phyloP scores from a whole-genome alignment of 2,113 vertebrate genomes.

The Stegostoma tigrinum region DNA sequence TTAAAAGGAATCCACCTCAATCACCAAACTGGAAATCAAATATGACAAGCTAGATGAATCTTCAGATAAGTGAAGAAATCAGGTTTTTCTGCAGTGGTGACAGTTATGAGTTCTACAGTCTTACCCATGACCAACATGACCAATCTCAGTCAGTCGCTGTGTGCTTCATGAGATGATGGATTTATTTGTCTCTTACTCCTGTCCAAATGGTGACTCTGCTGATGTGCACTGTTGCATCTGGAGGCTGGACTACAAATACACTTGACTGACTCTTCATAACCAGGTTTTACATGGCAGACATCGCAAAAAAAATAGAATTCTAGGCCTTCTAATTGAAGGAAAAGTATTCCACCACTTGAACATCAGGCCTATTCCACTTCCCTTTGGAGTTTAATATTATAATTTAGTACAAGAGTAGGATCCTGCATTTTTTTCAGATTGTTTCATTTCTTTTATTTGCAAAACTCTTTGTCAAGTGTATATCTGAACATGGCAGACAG shows the following conservation, averaged over 20 bases:
- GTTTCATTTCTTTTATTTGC: background rate
- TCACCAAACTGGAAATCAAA: too few species aligned
- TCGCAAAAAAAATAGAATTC: background rate
- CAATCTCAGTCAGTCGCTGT: background rate
- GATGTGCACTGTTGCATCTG: background rate
- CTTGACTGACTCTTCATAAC: background rate
- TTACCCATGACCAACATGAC: background rate
- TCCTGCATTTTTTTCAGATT: background rate
- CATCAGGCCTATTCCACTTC: background rate
- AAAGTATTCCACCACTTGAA: background rate
- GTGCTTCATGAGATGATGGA: background rate
- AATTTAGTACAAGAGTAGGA: background rate
- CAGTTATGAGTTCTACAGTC: background rate
- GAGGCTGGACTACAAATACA: background rate
- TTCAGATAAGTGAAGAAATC: too few species aligned
- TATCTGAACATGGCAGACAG: background rate
- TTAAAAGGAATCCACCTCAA: too few species aligned
- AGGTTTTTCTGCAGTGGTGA: too few species aligned
- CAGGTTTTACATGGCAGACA: background rate
- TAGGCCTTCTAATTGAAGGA: background rate
- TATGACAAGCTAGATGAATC: too few species aligned
- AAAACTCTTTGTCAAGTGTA: background rate
- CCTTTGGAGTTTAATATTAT: background rate
- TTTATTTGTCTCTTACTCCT: background rate
- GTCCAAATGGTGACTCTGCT: background rate